phyloP scores from a whole-genome alignment of 2,113 vertebrate species.

The Takifugu flavidus region DNA sequence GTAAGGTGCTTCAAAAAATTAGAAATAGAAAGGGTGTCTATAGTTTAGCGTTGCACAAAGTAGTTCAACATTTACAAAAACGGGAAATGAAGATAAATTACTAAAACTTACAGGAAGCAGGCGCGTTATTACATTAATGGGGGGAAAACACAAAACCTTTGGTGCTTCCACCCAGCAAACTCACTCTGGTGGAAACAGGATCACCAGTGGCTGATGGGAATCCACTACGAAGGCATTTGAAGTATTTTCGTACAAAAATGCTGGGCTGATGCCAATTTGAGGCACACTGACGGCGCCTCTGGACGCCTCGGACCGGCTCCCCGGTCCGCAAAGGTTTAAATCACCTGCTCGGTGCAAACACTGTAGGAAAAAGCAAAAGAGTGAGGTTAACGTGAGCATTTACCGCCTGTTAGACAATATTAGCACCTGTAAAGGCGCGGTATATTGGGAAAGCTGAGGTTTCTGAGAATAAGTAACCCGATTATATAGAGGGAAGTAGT shows the following conservation, averaged over 20 bases:
- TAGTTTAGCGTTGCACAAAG: not conserved
- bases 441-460: not conserved
- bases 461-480: not conserved
- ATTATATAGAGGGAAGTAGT: not conserved
- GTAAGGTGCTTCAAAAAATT: constrained; percentile 24
- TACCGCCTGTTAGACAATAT: too few species aligned
- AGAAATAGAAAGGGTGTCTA: not conserved
- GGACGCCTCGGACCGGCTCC: not conserved
- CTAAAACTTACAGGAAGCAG: too few species aligned
- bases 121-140: too few species aligned
- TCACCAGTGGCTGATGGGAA: not conserved
- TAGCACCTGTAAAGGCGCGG: too few species aligned
- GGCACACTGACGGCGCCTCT: not conserved
- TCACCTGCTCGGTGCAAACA: constrained; percentile 73
- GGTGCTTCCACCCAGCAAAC: too few species aligned
- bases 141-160: too few species aligned
- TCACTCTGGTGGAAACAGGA: too few species aligned
- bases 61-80: not conserved
- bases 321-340: not conserved
- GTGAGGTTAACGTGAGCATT: not conserved
- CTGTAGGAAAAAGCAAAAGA: constrained; percentile 45
- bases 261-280: too few species aligned
- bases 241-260: not conserved
- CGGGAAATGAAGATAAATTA: too few species aligned
- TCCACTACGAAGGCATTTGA: not conserved